Evolutionary conservation across 1,140 invertebrate genomes (phyloP).

Genomic region (Heliconius hermathena): DNA sequence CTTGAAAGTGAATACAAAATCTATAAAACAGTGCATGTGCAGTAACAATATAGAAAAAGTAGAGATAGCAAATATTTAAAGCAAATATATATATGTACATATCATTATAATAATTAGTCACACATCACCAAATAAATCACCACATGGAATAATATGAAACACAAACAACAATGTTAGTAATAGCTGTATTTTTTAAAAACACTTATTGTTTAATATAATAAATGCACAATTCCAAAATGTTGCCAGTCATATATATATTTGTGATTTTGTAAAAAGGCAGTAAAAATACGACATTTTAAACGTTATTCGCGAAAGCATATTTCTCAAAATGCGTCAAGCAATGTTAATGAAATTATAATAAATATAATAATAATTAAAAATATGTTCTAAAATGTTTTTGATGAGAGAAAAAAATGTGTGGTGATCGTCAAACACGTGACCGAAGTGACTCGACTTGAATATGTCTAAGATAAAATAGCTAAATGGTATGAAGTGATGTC

Average conservation of each 20-base stretch:
- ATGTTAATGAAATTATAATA: slow-evolving; percentile 18
- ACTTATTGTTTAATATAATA: not conserved
- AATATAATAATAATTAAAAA: slow-evolving; percentile 7
- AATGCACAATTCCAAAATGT: not conserved
- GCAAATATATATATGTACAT: slow-evolving; percentile 10
- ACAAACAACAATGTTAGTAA: not conserved
- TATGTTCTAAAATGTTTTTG: not conserved
- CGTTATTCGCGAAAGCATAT: not conserved
- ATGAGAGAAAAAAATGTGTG: slow-evolving; percentile 21
- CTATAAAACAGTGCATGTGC: slow-evolving; percentile 46
- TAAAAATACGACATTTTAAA: not conserved
- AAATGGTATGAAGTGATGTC: slow-evolving; percentile 29
- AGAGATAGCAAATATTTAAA: slow-evolving; percentile 29
- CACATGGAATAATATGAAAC: not conserved
- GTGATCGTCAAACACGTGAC: slow-evolving; percentile 15
- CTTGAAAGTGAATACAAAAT: slow-evolving; percentile 19
- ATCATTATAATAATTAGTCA: not conserved
- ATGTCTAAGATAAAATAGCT: slow-evolving; percentile 3
- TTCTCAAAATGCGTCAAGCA: slow-evolving; percentile 12
- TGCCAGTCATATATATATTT: not conserved
- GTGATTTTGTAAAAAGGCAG: not conserved
- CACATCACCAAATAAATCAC: not conserved
- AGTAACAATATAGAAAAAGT: slow-evolving; percentile 41
- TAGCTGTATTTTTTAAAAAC: not conserved
- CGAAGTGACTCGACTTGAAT: not conserved